Evolutionary conservation across 2,113 vertebrate genomes (phyloP).

Genomic region (Apeltes quadracus): DNA sequence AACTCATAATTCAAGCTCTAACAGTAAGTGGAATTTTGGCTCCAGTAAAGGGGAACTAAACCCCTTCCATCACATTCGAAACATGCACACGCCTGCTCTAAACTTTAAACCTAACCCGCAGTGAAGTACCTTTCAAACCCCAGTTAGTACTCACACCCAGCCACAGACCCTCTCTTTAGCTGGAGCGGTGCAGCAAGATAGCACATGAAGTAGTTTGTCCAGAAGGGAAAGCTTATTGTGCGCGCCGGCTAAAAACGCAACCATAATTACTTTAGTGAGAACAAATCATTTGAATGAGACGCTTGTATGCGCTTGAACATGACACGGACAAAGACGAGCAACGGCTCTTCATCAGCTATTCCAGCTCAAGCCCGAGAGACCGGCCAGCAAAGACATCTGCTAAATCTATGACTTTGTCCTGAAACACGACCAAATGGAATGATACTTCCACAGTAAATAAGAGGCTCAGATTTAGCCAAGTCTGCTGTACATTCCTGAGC

Average conservation of each 20-base stretch:
- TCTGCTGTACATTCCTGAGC: constrained; percentile 41
- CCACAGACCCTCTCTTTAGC: constrained; percentile 45
- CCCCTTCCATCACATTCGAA: neutral
- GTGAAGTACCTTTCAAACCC: constrained; percentile 17
- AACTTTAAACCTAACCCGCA: neutral
- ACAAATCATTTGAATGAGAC: constrained; percentile 35
- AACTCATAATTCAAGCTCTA: neutral
- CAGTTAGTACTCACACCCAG: constrained; percentile 16
- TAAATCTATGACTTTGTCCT: constrained; percentile 52
- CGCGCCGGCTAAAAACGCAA: constrained; percentile 54
- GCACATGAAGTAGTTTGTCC: constrained; percentile 37
- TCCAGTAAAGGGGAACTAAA: neutral
- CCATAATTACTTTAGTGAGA: constrained; percentile 57
- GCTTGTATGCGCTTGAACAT: constrained; percentile 6
- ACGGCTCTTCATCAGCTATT: constrained; percentile 62
- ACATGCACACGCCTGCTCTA: constrained; percentile 12
- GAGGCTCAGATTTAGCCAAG: constrained; percentile 35
- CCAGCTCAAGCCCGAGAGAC: constrained; percentile 52
- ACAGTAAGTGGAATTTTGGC: neutral
- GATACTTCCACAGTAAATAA: constrained; percentile 34
- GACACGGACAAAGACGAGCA: constrained; percentile 17
- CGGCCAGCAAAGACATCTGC: constrained; percentile 69
- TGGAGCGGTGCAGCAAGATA: constrained; percentile 22
- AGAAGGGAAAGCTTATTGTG: constrained; percentile 48
- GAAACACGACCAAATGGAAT: constrained; percentile 54